phyloP scores from a whole-genome alignment of 2,797 vertebrate genomes.

The Gymnocypris eckloni region DNA sequence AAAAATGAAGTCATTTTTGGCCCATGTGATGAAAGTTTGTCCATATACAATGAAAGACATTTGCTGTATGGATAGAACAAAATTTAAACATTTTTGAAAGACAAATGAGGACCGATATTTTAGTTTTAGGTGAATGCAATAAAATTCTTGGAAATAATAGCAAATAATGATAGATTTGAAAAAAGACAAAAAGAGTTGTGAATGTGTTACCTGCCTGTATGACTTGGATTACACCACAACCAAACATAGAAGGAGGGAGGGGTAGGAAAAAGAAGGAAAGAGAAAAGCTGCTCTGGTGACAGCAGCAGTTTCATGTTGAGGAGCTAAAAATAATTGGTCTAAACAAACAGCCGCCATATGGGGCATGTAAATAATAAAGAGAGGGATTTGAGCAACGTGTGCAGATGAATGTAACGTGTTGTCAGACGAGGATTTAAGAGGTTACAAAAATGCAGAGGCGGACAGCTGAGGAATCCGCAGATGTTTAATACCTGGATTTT shows the following conservation, averaged over 20 bases:
- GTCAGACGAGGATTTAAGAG: constrained; percentile 38
- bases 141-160: neutral
- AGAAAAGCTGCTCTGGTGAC: constrained; percentile 57
- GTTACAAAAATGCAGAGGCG: constrained; percentile 42
- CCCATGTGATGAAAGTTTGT: neutral
- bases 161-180: neutral
- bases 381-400: constrained; percentile 41
- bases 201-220: constrained; percentile 31
- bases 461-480: constrained; percentile 57
- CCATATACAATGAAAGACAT: neutral
- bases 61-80: neutral
- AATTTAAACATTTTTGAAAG: neutral
- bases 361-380: constrained; percentile 64
- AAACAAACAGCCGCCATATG: constrained; percentile 65
- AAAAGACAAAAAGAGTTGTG: neutral
- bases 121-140: neutral
- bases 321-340: constrained; percentile 71
- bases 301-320: constrained; percentile 60
- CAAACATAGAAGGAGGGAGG: constrained; percentile 45
- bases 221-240: constrained; percentile 58
- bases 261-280: constrained; percentile 23
- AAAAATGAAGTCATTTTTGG: no score
- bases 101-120: neutral
- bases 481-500: constrained; percentile 67
- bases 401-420: constrained; percentile 27